Percentiles rank a stretch among this genome's conserved stretches.
Conservation (phyloP, 2,113 vertebrate species). For the Rallus limicola region DNA sequence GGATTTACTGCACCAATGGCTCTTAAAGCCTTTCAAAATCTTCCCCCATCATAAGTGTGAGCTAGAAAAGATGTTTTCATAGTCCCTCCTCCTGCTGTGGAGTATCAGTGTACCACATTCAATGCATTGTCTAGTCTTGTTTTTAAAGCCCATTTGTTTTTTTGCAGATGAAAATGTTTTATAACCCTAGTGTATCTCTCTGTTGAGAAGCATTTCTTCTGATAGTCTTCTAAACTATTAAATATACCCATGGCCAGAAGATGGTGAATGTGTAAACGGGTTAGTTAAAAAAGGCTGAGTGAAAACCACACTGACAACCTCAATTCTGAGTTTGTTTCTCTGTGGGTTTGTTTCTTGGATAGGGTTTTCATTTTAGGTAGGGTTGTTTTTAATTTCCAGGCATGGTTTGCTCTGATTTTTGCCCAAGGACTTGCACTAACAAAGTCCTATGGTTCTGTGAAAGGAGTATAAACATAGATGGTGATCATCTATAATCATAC, state of each 20-base stretch:
- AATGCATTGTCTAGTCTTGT: background rate
- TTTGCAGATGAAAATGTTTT: background rate
- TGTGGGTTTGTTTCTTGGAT: background rate
- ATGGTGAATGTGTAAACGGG: background rate
- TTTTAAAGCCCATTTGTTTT: background rate
- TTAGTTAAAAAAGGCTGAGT: background rate
- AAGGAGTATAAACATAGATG: background rate
- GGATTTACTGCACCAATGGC: background rate
- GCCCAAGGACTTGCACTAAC: background rate
- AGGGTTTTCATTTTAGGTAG: background rate
- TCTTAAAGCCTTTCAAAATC: background rate
- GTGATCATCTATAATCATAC: background rate
- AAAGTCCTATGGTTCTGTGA: background rate
- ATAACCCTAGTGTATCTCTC: background rate
- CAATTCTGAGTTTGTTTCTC: background rate
- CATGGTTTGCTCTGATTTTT: slow-evolving; percentile 27
- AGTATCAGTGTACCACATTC: background rate
- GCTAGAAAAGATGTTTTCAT: background rate
- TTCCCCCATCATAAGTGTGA: background rate
- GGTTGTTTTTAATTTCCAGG: background rate
- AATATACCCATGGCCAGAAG: background rate
- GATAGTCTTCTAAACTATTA: background rate
- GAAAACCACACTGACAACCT: slow-evolving; percentile 3
- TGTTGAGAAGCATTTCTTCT: background rate
- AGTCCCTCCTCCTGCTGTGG: background rate